These are phyloP conservation scores for Mya arenaria DNA, from an alignment of 1,140 invertebrate species.

Conservation along the genomic window DNA sequence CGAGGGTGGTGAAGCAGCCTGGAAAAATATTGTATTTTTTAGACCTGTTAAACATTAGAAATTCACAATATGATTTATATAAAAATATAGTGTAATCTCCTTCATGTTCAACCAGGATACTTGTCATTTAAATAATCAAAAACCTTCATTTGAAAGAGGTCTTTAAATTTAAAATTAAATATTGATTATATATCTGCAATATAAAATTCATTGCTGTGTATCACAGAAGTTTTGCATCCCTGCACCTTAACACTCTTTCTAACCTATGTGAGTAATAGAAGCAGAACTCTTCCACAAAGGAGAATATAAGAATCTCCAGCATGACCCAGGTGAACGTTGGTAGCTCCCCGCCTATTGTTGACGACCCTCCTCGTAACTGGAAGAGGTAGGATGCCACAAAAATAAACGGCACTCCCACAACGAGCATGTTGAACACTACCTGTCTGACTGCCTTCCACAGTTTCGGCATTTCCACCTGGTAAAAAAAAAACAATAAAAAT, in stretches of 20 bases:
- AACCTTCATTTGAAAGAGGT: too few relatives aligned
- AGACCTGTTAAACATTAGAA: too few relatives aligned
- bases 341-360: slow-evolving; percentile 84
- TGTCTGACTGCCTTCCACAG: slow-evolving; percentile 85
- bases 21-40: slow-evolving; percentile 63
- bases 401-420: slow-evolving; percentile 87
- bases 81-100: too few relatives aligned
- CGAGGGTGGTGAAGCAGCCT: slow-evolving; percentile 89
- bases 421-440: slow-evolving; percentile 90
- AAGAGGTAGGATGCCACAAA: slow-evolving; percentile 86
- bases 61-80: too few relatives aligned
- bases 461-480: slow-evolving; percentile 70
- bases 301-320: slow-evolving; percentile 89
- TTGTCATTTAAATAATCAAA: too few relatives aligned
- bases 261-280: slow-evolving; percentile 95
- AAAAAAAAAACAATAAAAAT: too few relatives aligned
- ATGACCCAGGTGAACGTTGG: slow-evolving; percentile 93
- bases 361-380: slow-evolving; percentile 86
- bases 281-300: slow-evolving; percentile 90
- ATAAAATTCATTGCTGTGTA: too few relatives aligned
- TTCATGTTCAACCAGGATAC: too few relatives aligned
- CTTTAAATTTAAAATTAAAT: too few relatives aligned
- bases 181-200: too few relatives aligned
- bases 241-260: too few relatives aligned
- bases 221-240: too few relatives aligned